These are phyloP conservation scores for Mungos mungo DNA, from an alignment of 2,113 vertebrate genomes.

Conservation along the genomic window DNA sequence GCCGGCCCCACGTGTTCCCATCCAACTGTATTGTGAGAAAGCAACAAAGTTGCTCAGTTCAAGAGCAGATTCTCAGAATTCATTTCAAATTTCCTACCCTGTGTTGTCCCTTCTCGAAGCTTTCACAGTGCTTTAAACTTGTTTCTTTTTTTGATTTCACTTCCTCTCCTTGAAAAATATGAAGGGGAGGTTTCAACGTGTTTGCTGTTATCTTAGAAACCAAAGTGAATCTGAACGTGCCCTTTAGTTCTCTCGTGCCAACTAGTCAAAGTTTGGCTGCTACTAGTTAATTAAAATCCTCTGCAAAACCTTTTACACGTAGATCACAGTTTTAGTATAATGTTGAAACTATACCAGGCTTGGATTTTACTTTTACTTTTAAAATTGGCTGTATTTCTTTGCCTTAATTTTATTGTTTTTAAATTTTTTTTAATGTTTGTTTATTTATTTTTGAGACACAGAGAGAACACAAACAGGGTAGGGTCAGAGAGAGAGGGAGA, in stretches of 20 bases:
- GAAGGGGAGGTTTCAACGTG: constrained; percentile 23
- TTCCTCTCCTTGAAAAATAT: constrained; percentile 77
- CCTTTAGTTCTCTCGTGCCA: neutral
- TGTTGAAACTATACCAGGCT: neutral
- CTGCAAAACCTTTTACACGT: neutral
- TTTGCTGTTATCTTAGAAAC: constrained; percentile 55
- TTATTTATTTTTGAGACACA: too few relatives aligned
- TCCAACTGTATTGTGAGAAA: constrained; percentile 53
- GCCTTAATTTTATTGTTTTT: constrained; percentile 39
- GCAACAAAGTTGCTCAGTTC: neutral
- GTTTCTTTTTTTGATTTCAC: constrained; percentile 66
- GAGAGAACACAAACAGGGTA: too few relatives aligned
- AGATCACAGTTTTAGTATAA: neutral
- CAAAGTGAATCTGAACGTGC: constrained; percentile 5
- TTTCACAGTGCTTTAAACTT: constrained; percentile 61
- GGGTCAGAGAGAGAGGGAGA: too few relatives aligned
- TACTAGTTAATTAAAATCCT: neutral
- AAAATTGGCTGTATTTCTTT: constrained; percentile 14
- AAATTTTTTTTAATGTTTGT: too few relatives aligned
- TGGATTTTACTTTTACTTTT: constrained; percentile 28
- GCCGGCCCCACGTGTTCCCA: constrained; percentile 7
- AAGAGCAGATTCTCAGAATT: constrained; percentile 64
- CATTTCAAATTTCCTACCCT: constrained; percentile 79
- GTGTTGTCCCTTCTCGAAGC: constrained; percentile 71
- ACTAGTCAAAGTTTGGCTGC: neutral